Evolutionary conservation across 2,888 invertebrate genomes (phyloP).

Genomic region (Tipula confusa): DNA sequence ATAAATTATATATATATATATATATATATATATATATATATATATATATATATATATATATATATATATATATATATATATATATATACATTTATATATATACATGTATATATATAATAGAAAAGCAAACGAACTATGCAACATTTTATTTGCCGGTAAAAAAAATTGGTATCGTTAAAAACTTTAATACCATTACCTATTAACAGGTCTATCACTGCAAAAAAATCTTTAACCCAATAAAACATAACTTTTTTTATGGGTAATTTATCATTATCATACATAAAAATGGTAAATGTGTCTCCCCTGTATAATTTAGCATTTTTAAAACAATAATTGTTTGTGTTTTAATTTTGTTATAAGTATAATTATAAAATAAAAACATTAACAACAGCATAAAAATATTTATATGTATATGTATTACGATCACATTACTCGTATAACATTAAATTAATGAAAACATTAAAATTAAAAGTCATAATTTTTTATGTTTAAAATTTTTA

Average conservation of each 20-base stretch:
- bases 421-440: neutral
- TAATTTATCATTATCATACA: neutral
- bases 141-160: too few relatives aligned
- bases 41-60: too few relatives aligned
- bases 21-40: too few relatives aligned
- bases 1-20: too few relatives aligned
- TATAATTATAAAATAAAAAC: neutral
- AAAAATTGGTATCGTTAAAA: neutral
- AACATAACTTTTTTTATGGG: neutral
- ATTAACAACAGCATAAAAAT: neutral
- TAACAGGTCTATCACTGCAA: neutral
- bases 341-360: neutral
- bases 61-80: too few relatives aligned
- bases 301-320: neutral
- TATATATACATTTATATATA: too few relatives aligned
- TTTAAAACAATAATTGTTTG: neutral
- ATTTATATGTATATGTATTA: neutral
- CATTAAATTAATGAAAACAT: neutral
- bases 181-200: neutral
- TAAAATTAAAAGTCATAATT: conserved; percentile 14
- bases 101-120: too few relatives aligned
- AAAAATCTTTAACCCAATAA: neutral
- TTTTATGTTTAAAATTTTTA: neutral
- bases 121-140: too few relatives aligned
- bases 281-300: neutral